Percentiles rank a stretch among this genome's conserved stretches.
Evolutionary conservation across 2,888 invertebrate genomes (phyloP).

Genomic region (Apodemia mormo): DNA sequence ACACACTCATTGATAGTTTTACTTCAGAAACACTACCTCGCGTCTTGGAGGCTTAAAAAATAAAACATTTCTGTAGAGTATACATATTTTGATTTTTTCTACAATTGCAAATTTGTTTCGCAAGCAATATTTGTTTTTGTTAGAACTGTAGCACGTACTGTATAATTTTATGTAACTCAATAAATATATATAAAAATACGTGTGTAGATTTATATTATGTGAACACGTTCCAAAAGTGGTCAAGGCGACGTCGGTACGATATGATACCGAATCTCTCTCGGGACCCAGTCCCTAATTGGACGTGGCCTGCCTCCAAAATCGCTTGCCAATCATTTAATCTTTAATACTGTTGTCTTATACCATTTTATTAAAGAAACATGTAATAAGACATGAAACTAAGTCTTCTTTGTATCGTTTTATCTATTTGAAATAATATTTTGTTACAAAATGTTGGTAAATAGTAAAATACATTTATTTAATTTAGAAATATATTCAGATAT

Average conservation of each 20-base stretch:
- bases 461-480: too few relatives aligned
- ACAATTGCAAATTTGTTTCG: too few relatives aligned
- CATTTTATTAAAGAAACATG: conserved; percentile 28
- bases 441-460: not conserved
- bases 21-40: too few relatives aligned
- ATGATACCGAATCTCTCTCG: conserved; percentile 57
- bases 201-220: conserved; percentile 17
- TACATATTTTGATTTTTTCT: too few relatives aligned
- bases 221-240: conserved; percentile 30
- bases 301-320: conserved; percentile 67
- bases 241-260: conserved; percentile 33
- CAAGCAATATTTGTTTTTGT: not conserved
- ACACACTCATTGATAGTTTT: too few relatives aligned
- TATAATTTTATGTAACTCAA: conserved; percentile 3
- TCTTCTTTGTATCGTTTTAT: not conserved
- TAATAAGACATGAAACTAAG: not conserved
- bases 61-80: too few relatives aligned
- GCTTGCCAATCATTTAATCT: conserved; percentile 66
- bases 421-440: not conserved
- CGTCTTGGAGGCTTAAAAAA: too few relatives aligned
- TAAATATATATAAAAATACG: conserved; percentile 15
- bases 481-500: too few relatives aligned
- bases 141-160: not conserved
- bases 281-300: conserved; percentile 68
- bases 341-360: conserved; percentile 44